A percentile compares a stretch with the other conserved stretches of the same genome.
phyloP scores from a whole-genome alignment of 1,140 invertebrate genomes.

The Drosophila pseudoobscura region DNA sequence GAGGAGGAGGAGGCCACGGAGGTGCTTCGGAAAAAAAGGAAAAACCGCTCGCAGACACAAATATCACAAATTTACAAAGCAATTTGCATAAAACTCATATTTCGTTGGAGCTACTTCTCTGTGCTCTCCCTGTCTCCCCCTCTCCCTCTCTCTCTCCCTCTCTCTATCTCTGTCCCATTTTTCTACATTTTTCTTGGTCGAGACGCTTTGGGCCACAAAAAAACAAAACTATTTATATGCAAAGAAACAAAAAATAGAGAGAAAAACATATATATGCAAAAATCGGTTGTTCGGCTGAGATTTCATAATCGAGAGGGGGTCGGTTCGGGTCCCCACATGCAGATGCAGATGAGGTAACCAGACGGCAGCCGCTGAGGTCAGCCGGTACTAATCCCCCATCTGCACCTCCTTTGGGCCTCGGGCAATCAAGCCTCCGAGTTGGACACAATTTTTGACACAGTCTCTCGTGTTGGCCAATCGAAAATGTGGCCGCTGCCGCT shows the following conservation, averaged over 20 bases:
- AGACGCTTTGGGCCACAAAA: constrained; percentile 39
- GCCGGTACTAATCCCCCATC: constrained; percentile 59
- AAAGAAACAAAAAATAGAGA: constrained; percentile 47
- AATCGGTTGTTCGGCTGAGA: constrained; percentile 17
- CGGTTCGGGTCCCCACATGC: constrained; percentile 35
- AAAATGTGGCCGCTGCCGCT: constrained; percentile 16
- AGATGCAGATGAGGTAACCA: constrained; percentile 71
- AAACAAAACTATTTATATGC: constrained; percentile 66
- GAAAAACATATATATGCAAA: constrained; percentile 29
- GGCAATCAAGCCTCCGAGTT: constrained; percentile 55
- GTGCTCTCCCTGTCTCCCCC: constrained; percentile 21
- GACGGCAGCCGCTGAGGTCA: constrained; percentile 57
- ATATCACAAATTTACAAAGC: constrained; percentile 75
- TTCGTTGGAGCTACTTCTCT: constrained; percentile 54
- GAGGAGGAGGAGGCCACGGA: background rate
- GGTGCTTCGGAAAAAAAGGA: constrained; percentile 26
- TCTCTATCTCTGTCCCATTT: constrained; percentile 24
- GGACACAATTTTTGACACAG: constrained; percentile 34
- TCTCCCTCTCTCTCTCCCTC: constrained; percentile 33
- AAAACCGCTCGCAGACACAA: constrained; percentile 68
- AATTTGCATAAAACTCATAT: constrained; percentile 81
- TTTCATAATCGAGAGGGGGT: constrained; percentile 63
- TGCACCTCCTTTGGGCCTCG: constrained; percentile 17
- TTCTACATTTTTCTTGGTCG: constrained; percentile 20
- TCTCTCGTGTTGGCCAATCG: constrained; percentile 35